A percentile compares a stretch with the other conserved stretches of the same genome.
Conservation (phyloP, 2,113 vertebrate genomes). For the Saguinus imperator region DNA sequence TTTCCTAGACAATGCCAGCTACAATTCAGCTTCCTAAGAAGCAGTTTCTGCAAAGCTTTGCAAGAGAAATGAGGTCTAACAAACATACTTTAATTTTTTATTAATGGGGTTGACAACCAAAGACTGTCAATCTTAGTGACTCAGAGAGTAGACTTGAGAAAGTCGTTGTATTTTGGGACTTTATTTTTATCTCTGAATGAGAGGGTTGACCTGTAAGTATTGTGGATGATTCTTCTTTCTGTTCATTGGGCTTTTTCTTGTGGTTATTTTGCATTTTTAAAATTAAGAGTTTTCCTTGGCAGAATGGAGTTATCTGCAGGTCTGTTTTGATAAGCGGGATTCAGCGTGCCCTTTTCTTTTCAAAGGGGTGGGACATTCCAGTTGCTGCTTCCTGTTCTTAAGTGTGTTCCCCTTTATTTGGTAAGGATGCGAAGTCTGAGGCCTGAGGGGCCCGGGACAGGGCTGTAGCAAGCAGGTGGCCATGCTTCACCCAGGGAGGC, state of each 20-base stretch:
- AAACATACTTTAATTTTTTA: background rate
- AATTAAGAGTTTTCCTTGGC: background rate
- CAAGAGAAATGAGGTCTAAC: background rate
- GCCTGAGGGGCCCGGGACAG: too few relatives aligned
- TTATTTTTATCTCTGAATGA: background rate
- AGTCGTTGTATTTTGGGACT: background rate
- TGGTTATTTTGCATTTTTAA: background rate
- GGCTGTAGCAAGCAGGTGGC: too few relatives aligned
- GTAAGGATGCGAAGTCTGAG: too few relatives aligned
- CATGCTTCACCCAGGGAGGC: background rate
- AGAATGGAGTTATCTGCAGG: background rate
- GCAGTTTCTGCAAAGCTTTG: background rate
- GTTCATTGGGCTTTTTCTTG: background rate
- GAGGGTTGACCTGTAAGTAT: background rate
- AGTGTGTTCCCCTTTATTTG: too few relatives aligned
- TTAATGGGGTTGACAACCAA: background rate
- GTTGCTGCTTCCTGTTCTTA: background rate
- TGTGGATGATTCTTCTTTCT: background rate
- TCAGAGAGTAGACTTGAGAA: background rate
- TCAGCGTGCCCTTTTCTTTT: background rate
- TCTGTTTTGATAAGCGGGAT: background rate
- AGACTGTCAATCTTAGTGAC: background rate
- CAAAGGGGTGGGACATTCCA: background rate
- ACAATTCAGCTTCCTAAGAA: background rate
- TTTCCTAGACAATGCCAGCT: background rate